Conservation (phyloP, 2,888 invertebrate species). For the Drosophila barbarae region DNA sequence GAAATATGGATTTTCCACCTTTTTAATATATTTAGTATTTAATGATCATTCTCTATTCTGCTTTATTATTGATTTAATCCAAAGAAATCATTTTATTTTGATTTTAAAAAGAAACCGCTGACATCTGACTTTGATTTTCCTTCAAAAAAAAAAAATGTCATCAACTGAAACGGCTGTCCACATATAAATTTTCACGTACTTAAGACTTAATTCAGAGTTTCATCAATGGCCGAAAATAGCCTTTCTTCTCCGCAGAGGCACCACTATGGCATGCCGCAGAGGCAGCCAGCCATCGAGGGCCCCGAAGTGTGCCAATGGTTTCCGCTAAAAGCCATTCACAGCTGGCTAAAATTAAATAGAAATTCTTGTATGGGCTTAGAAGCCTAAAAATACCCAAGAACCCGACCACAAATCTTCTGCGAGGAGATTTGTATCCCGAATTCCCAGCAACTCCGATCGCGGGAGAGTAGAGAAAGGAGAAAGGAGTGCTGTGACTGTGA, state of each 20-base stretch:
- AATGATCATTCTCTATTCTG: background rate
- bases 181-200: conserved; percentile 22
- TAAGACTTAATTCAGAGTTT: conserved; percentile 28
- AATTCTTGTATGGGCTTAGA: conserved; percentile 11
- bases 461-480: background rate
- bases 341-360: conserved; percentile 23
- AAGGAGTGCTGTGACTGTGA: background rate
- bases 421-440: conserved; percentile 1
- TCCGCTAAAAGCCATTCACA: conserved; percentile 26
- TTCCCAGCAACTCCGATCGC: conserved; percentile 5
- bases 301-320: conserved; percentile 20
- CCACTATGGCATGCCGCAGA: background rate
- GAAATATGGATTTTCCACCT: background rate
- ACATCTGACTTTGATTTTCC: conserved; percentile 1
- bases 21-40: background rate
- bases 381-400: conserved; percentile 21
- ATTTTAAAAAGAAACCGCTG: background rate
- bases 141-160: background rate
- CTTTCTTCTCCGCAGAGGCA: background rate
- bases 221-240: conserved; percentile 27
- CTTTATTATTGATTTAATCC: background rate
- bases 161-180: conserved; percentile 6
- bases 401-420: conserved; percentile 16
- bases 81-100: background rate
- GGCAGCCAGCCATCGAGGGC: background rate